These are phyloP conservation scores for Calephelis nemesis DNA, from an alignment of 1,140 invertebrate species.

Conservation along the genomic window DNA sequence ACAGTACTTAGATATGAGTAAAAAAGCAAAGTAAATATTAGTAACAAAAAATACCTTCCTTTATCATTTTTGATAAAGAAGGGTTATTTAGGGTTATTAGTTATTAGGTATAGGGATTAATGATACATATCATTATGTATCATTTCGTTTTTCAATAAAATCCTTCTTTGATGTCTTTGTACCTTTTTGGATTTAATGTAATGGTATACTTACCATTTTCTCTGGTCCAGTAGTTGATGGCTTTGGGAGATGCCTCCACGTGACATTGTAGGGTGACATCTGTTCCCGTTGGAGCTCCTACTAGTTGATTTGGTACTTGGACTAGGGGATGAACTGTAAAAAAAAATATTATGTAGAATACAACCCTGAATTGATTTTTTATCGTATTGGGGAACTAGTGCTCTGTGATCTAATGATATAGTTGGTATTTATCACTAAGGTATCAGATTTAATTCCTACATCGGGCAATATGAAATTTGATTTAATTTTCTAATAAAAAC, in stretches of 20 bases:
- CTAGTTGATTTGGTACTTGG: slow-evolving; percentile 90
- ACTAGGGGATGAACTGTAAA: slow-evolving; percentile 90
- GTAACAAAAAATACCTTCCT: no score
- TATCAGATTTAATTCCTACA: no score
- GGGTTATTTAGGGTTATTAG: no score
- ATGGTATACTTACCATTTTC: slow-evolving; percentile 83
- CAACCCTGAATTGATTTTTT: neutral
- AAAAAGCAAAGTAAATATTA: no score
- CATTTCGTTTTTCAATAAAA: no score
- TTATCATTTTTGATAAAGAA: no score
- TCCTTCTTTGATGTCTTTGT: neutral
- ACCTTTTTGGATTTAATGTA: neutral
- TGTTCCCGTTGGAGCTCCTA: slow-evolving; percentile 88
- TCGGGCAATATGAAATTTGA: no score
- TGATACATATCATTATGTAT: no score
- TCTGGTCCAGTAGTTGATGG: slow-evolving; percentile 93
- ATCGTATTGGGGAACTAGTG: neutral
- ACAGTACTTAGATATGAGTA: no score
- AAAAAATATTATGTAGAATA: slow-evolving; percentile 21
- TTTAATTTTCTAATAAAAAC: no score
- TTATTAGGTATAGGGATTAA: no score
- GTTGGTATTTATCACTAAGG: no score
- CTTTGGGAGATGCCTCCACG: slow-evolving; percentile 91
- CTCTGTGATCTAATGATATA: neutral
- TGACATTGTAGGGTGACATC: slow-evolving; percentile 92